Conservation (phyloP, 2,888 invertebrate species). For the Silvanus unidentatus region DNA sequence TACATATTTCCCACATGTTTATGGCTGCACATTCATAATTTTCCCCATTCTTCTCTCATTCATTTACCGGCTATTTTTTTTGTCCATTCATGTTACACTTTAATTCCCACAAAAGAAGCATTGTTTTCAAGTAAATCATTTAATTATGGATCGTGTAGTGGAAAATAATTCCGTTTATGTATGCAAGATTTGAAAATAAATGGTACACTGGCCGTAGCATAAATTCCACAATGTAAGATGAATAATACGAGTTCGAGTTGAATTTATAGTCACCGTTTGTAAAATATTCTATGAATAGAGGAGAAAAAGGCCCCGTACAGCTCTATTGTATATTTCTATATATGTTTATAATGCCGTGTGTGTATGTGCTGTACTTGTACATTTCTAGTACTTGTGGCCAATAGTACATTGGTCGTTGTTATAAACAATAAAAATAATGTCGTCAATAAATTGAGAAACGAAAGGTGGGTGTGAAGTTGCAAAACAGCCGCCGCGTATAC, state of each 20-base stretch:
- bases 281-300: conserved; percentile 3
- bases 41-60: no score
- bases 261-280: conserved; percentile 5
- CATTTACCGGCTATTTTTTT: no score
- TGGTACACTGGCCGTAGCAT: neutral
- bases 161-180: no score
- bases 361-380: conserved; percentile 20
- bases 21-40: no score
- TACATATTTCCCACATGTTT: no score
- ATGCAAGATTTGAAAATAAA: no score
- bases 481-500: conserved; percentile 32
- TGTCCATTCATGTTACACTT: no score
- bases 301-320: conserved; percentile 4
- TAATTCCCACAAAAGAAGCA: no score
- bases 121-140: no score
- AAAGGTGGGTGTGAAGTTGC: conserved; percentile 38
- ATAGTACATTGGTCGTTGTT: conserved; percentile 27
- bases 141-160: no score
- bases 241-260: conserved; percentile 1
- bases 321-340: conserved; percentile 14
- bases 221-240: conserved; percentile 2
- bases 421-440: conserved; percentile 37
- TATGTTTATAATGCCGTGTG: conserved; percentile 13
- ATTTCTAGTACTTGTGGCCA: conserved; percentile 19
- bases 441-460: conserved; percentile 28